Conservation (phyloP, 2,797 vertebrate species). For the Pseudochirops corinnae region DNA sequence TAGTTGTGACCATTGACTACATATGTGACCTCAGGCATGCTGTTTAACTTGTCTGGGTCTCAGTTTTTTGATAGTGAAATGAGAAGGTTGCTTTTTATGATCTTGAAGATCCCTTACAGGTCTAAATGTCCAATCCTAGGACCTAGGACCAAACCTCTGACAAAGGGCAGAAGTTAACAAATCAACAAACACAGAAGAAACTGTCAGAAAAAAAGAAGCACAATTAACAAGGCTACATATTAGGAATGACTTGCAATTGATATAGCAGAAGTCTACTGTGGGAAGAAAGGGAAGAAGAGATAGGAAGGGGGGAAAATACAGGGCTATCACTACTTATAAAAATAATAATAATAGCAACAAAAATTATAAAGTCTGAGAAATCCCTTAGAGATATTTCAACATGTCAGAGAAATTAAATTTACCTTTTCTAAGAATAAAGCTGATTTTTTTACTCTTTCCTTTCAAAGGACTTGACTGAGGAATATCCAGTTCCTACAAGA, state of each 20-base stretch:
- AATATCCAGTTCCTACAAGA: not conserved
- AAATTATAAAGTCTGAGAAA: conserved; percentile 31
- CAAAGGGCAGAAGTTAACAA: not conserved
- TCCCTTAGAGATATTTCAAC: not conserved
- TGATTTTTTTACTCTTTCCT: conserved; percentile 38
- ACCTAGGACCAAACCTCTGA: not conserved
- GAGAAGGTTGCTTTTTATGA: not conserved
- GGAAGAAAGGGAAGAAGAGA: not conserved
- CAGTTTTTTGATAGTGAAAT: not conserved
- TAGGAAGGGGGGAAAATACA: not conserved
- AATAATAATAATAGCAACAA: not conserved
- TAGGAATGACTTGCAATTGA: not conserved
- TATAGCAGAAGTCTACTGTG: not conserved
- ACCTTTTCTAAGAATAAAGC: not conserved
- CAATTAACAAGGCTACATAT: not conserved
- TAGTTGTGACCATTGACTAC: not conserved
- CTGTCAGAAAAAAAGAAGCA: not conserved
- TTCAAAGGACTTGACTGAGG: not conserved
- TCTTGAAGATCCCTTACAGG: not conserved
- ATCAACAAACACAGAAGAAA: not conserved
- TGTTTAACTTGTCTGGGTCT: not conserved
- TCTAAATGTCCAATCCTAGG: not conserved
- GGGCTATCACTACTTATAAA: not conserved
- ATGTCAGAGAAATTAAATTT: conserved; percentile 9
- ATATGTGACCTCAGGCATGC: not conserved